A percentile compares a stretch with the other conserved stretches of the same genome.
phyloP scores from a whole-genome alignment of 2,797 vertebrate genomes.

The Crocodylus rhombifer region DNA sequence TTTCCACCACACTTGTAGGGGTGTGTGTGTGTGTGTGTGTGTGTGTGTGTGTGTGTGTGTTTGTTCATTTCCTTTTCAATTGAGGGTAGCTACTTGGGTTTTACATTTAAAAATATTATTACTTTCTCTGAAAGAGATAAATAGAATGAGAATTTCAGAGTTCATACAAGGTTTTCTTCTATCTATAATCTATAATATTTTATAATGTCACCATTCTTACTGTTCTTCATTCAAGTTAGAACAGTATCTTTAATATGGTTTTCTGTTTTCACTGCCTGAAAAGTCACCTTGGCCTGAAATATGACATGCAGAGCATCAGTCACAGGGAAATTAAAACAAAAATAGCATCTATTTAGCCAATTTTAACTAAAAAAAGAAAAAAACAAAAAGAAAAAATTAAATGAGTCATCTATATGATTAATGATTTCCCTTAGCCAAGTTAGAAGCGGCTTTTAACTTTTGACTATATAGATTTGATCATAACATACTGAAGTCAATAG shows the following conservation, averaged over 20 bases:
- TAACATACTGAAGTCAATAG: not conserved
- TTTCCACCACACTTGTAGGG: conserved; percentile 66
- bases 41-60: not conserved
- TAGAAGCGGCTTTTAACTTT: not conserved
- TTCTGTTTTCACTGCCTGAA: not conserved
- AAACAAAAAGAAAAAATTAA: too few species aligned
- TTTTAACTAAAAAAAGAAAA: not conserved
- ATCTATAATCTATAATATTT: conserved; percentile 57
- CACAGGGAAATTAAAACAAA: not conserved
- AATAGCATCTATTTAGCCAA: not conserved
- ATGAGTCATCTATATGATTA: too few species aligned
- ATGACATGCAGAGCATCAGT: not conserved
- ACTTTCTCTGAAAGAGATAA: not conserved
- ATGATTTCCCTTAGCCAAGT: not conserved
- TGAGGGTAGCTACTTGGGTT: conserved; percentile 42
- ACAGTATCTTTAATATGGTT: not conserved
- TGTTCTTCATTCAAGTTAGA: not conserved
- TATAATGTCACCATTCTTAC: conserved; percentile 48
- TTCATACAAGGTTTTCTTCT: conserved; percentile 44
- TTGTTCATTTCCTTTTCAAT: conserved; percentile 60
- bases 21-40: not conserved
- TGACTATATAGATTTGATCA: not conserved
- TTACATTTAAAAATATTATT: conserved; percentile 49
- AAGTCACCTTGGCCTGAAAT: not conserved
- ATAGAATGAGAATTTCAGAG: conserved; percentile 27